phyloP scores from a whole-genome alignment of 2,113 vertebrate genomes.

The Scalopus aquaticus region DNA sequence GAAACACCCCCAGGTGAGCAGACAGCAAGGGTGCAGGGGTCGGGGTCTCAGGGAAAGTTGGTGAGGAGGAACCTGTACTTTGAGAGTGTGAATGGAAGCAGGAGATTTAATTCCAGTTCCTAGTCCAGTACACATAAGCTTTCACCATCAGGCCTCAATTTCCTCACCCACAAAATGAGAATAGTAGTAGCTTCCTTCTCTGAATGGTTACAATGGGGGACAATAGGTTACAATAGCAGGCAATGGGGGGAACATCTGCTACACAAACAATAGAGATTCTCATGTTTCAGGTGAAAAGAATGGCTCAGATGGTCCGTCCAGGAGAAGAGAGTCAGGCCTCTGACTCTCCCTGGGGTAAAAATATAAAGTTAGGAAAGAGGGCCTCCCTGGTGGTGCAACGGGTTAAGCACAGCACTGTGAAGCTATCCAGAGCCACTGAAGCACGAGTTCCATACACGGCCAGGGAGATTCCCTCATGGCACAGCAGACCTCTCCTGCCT shows the following conservation, averaged over 20 bases:
- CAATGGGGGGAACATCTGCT: background rate
- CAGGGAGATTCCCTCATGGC: too few species aligned
- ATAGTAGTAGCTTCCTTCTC: background rate
- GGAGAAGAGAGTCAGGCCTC: background rate
- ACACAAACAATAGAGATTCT: background rate
- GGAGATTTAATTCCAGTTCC: background rate
- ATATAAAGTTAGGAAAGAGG: background rate
- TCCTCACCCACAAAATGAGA: background rate
- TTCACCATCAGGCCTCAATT: background rate
- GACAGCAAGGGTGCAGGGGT: background rate
- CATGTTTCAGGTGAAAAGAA: background rate
- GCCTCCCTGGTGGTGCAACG: background rate
- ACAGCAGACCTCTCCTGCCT: too few species aligned
- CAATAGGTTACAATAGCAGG: too few species aligned
- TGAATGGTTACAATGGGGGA: background rate
- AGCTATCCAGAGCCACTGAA: too few species aligned
- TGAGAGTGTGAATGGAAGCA: rapidly evolving
- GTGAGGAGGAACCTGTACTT: rapidly evolving
- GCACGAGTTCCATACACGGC: too few species aligned
- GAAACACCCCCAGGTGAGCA: background rate
- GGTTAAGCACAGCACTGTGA: too few species aligned
- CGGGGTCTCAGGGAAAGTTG: rapidly evolving
- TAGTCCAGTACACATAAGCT: background rate
- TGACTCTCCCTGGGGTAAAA: background rate
- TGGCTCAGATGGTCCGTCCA: background rate